Evolutionary conservation across 2,797 vertebrate species (phyloP).

Genomic region (Smutsia temminckii): DNA sequence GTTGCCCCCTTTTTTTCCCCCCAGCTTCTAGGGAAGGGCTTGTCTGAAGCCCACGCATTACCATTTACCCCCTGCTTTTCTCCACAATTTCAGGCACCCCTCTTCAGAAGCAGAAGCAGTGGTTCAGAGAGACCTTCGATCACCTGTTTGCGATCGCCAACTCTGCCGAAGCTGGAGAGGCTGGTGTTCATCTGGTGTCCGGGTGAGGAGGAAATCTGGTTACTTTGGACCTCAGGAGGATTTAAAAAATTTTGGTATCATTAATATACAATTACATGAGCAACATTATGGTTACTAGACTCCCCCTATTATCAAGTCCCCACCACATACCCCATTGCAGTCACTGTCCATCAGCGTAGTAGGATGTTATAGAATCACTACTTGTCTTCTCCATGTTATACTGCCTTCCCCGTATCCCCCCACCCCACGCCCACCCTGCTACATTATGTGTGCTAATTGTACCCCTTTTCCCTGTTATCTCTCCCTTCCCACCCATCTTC

Average conservation of each 20-base stretch:
- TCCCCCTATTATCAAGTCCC: no score
- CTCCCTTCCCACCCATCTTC: no score
- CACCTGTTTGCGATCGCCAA: slow-evolving; percentile 88
- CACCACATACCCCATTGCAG: no score
- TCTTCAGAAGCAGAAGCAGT: slow-evolving; percentile 86
- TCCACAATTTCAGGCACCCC: slow-evolving; percentile 84
- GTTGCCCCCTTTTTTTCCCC: neutral
- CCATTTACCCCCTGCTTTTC: neutral
- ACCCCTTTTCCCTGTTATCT: no score
- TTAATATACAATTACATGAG: no score
- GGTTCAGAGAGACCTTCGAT: slow-evolving; percentile 93
- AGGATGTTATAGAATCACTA: no score
- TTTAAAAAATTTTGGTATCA: neutral
- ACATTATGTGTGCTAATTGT: no score
- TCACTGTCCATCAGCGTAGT: no score
- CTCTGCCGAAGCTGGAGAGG: slow-evolving; percentile 87
- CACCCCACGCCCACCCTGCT: no score
- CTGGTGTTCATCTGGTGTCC: slow-evolving; percentile 91
- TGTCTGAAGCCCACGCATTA: neutral
- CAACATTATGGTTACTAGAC: no score
- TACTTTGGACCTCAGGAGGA: slow-evolving; percentile 14
- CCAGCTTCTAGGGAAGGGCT: neutral
- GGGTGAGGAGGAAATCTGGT: slow-evolving; percentile 86
- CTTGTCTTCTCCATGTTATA: no score
- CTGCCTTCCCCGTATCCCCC: no score